phyloP scores from a whole-genome alignment of 2,888 invertebrate genomes.

The Tetragonula carbonaria region DNA sequence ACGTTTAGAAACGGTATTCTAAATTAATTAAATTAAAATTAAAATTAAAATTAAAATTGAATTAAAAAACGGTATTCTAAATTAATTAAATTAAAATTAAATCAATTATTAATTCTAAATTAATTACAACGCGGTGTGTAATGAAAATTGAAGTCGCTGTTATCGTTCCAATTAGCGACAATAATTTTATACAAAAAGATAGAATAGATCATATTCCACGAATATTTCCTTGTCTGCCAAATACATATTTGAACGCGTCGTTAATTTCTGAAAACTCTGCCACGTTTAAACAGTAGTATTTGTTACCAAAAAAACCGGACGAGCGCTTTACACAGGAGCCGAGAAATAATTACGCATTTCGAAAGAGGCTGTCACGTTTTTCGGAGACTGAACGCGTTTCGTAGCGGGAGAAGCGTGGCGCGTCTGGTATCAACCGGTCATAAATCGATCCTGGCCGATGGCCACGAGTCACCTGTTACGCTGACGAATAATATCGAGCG shows the following conservation, averaged over 20 bases:
- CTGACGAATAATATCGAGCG: conserved; percentile 35
- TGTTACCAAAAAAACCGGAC: conserved; percentile 52
- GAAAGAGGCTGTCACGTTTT: conserved; percentile 22
- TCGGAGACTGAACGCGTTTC: background rate
- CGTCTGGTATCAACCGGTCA: background rate
- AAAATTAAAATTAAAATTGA: too few relatives aligned
- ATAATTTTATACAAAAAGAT: too few relatives aligned
- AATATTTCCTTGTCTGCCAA: too few relatives aligned
- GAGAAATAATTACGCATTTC: conserved; percentile 55
- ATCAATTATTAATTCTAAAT: too few relatives aligned
- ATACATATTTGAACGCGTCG: background rate
- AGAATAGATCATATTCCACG: too few relatives aligned
- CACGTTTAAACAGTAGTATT: conserved; percentile 27
- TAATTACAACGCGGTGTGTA: too few relatives aligned
- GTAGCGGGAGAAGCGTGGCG: background rate
- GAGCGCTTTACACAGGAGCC: conserved; percentile 40
- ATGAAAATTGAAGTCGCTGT: too few relatives aligned
- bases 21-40: too few relatives aligned
- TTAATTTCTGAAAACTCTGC: conserved; percentile 36
- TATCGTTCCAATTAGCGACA: too few relatives aligned
- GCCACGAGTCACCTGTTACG: conserved; percentile 40
- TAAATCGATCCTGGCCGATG: conserved; percentile 11
- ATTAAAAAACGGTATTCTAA: too few relatives aligned
- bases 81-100: too few relatives aligned
- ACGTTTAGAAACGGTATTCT: too few relatives aligned